Base-by-base conservation (phyloP, 2,797 vertebrate genomes). In the Siniperca obscura region DNA sequence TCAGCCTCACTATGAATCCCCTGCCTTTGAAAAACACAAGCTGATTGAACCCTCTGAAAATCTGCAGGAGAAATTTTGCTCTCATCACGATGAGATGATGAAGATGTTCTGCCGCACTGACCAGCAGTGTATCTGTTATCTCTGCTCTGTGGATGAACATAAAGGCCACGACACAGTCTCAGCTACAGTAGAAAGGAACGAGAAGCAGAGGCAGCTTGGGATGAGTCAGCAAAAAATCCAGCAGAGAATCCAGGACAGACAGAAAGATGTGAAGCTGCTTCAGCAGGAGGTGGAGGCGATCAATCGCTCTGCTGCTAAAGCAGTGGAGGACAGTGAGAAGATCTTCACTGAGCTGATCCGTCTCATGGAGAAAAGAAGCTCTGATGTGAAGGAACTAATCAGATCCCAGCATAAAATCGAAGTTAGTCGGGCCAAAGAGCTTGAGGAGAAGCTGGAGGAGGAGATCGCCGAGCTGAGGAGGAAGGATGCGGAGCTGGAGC, bases 101-200 rank as follows among this genome's bases (percentile, higher is more conserved):
- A 87, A 84, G 71, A 65, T 78, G 8, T 87, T 75, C 44, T 87
- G 81, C 34, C 62, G n/a, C 1, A 81, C 27, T 4, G 75, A 87
- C 38, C 75, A 72, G 60, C 44, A 71, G 61, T n/a, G n/a, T n/a
- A n/a, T n/a, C n/a, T n/a, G n/a, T n/a, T n/a, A n/a, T n/a, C n/a
- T n/a, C n/a, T n/a, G n/a, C n/a, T n/a, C n/a, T n/a, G n/a, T n/a
- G n/a, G 82, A 80, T 25, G 69, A 76, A 61, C 82, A 87, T 44
- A 85, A 85, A 77, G 60, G 42, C 19, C 82, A 77, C 0, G 10
- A 70, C 70, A 76, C 25, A 0, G 78, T 79, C 5, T 82, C 79
- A 36, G 76, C 62, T 42, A 59, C 46, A 2, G 19, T 2, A 7
- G 70, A 61, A 61, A 74, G 74, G 14, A 67, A 14, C 0, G 1